These are phyloP conservation scores for Rhipidura dahli DNA, from an alignment of 2,113 vertebrate species.

Conservation along the genomic window DNA sequence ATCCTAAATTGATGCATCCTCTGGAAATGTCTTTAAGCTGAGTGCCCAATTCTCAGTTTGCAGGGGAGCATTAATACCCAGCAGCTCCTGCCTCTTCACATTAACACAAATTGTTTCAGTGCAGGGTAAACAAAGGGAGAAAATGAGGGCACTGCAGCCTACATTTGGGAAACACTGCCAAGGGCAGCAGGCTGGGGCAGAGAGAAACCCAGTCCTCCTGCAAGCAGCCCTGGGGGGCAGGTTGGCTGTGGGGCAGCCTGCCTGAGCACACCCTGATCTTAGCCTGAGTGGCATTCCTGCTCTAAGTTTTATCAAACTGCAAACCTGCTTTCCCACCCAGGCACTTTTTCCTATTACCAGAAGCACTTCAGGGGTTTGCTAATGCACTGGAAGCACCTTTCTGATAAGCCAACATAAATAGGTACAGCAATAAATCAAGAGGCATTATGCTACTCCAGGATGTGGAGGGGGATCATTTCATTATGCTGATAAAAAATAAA, in stretches of 20 bases:
- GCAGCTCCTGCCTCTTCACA: neutral
- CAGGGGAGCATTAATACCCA: neutral
- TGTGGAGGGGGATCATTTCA: neutral
- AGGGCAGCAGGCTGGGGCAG: neutral
- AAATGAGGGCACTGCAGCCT: neutral
- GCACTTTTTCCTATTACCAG: neutral
- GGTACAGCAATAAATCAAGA: slow-evolving; percentile 33
- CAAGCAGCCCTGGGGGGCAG: neutral
- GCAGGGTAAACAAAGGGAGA: neutral
- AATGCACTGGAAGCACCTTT: slow-evolving; percentile 29
- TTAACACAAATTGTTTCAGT: neutral
- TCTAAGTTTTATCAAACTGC: neutral
- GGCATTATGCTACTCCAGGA: neutral
- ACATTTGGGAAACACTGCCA: neutral
- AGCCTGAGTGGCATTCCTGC: neutral
- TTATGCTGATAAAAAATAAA: neutral
- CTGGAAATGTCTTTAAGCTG: neutral
- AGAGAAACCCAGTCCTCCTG: neutral
- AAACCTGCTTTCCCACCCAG: neutral
- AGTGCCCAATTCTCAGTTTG: neutral
- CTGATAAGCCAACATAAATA: neutral
- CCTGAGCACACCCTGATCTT: neutral
- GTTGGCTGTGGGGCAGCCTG: neutral
- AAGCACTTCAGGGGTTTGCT: neutral
- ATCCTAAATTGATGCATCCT: neutral